These are phyloP conservation scores for Piaya cayana DNA, from an alignment of 2,113 vertebrate species.

Conservation along the genomic window DNA sequence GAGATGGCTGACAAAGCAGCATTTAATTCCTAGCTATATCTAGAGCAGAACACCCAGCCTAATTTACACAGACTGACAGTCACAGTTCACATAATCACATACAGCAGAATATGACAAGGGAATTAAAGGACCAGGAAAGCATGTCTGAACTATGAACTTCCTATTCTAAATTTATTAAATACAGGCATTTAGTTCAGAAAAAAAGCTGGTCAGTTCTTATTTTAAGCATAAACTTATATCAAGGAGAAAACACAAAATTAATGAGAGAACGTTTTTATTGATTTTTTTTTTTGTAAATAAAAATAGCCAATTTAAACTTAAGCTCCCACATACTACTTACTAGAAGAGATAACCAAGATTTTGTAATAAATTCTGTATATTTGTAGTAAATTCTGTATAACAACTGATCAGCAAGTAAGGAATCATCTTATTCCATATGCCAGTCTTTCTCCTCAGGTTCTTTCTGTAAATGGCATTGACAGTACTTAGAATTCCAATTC, in stretches of 20 bases:
- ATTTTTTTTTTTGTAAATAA: neutral
- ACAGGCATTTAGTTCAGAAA: slow-evolving; percentile 40
- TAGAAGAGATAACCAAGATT: neutral
- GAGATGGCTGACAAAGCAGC: slow-evolving; percentile 55
- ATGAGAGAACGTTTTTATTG: neutral
- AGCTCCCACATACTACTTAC: neutral
- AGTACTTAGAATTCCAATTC: neutral
- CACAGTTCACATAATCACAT: slow-evolving; percentile 66
- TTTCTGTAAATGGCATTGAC: neutral
- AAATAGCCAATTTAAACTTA: slow-evolving; percentile 5
- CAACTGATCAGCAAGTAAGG: neutral
- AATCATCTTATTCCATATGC: neutral
- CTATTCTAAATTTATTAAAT: slow-evolving; percentile 58
- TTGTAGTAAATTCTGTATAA: neutral
- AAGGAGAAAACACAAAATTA: neutral
- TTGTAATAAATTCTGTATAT: neutral
- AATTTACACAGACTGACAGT: slow-evolving; percentile 62
- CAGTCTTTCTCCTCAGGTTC: neutral
- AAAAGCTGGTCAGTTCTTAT: neutral
- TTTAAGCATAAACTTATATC: neutral
- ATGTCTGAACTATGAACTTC: slow-evolving; percentile 49
- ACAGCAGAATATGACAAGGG: slow-evolving; percentile 57
- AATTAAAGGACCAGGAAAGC: slow-evolving; percentile 66
- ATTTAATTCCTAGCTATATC: slow-evolving; percentile 56
- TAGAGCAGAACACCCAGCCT: slow-evolving; percentile 44